phyloP scores from a whole-genome alignment of 2,797 vertebrate genomes.

The Nannoperca australis region DNA sequence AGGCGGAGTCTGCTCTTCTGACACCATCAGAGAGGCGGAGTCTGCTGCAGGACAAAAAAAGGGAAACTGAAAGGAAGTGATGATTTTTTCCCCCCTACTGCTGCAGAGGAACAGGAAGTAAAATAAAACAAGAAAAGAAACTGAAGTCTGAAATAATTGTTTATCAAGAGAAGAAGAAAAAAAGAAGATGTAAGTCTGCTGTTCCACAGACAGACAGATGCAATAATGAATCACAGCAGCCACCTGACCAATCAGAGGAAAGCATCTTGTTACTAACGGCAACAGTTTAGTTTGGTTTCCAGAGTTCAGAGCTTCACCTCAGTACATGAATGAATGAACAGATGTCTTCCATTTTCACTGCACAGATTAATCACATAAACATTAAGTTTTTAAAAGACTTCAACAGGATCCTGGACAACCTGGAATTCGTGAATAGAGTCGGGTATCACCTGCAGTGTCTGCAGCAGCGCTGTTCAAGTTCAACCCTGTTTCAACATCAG shows the following conservation, averaged over 20 bases:
- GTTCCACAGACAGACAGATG: constrained; percentile 27
- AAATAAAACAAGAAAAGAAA: neutral
- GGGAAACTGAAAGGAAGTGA: constrained; percentile 17
- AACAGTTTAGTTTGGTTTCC: neutral
- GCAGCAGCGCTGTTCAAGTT: neutral
- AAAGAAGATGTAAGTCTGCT: neutral
- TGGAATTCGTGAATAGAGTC: constrained; percentile 8
- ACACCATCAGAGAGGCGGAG: constrained; percentile 35
- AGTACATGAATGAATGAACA: neutral
- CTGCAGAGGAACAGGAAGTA: constrained; percentile 3
- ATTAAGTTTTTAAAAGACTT: neutral
- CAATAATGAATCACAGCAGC: constrained; percentile 50
- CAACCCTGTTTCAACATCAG: neutral
- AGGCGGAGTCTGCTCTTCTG: constrained; percentile 84
- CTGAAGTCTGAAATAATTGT: neutral
- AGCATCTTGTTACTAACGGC: constrained; percentile 18
- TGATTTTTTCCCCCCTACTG: constrained; percentile 14
- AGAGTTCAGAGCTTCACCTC: constrained; percentile 1
- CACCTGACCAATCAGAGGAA: constrained; percentile 46
- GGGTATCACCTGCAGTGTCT: neutral
- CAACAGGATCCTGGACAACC: constrained; percentile 21
- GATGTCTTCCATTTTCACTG: constrained; percentile 67
- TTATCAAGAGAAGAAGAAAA: neutral
- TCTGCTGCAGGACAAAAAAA: constrained; percentile 20
- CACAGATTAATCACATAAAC: constrained; percentile 2